phyloP scores from a whole-genome alignment of 1,140 invertebrate genomes.

The Bombus affinis region DNA sequence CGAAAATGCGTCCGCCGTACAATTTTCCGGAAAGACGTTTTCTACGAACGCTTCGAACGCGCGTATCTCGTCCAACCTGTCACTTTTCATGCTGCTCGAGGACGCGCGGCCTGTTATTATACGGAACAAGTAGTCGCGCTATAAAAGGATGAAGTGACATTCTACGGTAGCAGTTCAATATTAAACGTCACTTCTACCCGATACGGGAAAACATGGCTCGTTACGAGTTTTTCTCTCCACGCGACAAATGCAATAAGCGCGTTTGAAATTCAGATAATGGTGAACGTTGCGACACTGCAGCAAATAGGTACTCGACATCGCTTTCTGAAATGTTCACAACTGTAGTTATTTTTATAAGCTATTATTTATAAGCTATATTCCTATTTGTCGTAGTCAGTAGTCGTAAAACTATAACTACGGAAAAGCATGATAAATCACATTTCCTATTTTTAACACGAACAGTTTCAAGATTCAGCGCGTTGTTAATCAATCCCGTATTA shows the following conservation, averaged over 20 bases:
- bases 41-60: not conserved
- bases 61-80: constrained; percentile 18
- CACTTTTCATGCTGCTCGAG: not conserved
- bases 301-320: no score
- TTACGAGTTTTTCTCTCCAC: not conserved
- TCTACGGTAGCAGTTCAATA: constrained; percentile 16
- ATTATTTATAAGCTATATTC: not conserved
- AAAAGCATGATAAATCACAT: not conserved
- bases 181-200: constrained; percentile 19
- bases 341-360: not conserved
- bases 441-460: not conserved
- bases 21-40: constrained; percentile 14
- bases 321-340: not conserved
- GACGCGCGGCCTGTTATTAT: constrained; percentile 22
- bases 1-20: not conserved
- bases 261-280: not conserved
- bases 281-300: not conserved
- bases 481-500: not conserved
- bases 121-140: not conserved
- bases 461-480: not conserved
- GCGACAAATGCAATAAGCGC: not conserved
- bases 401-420: not conserved
- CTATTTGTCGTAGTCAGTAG: not conserved
- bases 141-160: constrained; percentile 29
- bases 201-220: constrained; percentile 1